phyloP scores from a whole-genome alignment of 2,797 vertebrate species.

The Leuciscus waleckii region DNA sequence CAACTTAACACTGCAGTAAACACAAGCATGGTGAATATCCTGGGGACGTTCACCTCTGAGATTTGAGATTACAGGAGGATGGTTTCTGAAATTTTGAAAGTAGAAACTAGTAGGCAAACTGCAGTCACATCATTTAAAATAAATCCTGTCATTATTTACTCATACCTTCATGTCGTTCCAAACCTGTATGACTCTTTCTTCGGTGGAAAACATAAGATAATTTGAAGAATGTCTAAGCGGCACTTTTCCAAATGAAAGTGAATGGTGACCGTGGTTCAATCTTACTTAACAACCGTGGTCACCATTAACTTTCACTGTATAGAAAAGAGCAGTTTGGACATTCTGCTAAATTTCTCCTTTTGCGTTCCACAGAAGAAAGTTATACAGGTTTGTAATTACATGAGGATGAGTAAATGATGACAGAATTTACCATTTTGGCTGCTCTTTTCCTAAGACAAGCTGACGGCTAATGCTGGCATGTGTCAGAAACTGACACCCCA shows the following conservation, averaged over 20 bases:
- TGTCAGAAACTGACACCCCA: slow-evolving; percentile 6
- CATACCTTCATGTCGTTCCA: neutral
- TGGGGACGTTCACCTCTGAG: neutral
- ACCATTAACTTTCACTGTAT: neutral
- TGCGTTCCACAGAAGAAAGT: neutral
- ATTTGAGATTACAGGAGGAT: neutral
- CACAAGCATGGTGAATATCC: neutral
- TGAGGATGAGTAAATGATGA: neutral
- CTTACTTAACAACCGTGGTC: neutral
- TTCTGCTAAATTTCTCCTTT: neutral
- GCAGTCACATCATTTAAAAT: neutral
- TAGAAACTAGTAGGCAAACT: neutral
- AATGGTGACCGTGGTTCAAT: neutral
- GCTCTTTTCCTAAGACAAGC: neutral
- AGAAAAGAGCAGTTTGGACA: neutral
- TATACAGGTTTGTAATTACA: neutral
- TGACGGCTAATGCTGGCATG: neutral
- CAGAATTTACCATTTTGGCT: neutral
- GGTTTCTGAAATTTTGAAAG: neutral
- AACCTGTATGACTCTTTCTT: neutral
- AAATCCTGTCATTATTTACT: neutral
- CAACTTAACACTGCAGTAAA: slow-evolving; percentile 26
- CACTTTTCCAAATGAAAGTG: neutral
- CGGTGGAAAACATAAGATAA: neutral
- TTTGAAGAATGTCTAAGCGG: neutral